Evolutionary conservation across 2,113 vertebrate species (phyloP).

Genomic region (Canis aureus): DNA sequence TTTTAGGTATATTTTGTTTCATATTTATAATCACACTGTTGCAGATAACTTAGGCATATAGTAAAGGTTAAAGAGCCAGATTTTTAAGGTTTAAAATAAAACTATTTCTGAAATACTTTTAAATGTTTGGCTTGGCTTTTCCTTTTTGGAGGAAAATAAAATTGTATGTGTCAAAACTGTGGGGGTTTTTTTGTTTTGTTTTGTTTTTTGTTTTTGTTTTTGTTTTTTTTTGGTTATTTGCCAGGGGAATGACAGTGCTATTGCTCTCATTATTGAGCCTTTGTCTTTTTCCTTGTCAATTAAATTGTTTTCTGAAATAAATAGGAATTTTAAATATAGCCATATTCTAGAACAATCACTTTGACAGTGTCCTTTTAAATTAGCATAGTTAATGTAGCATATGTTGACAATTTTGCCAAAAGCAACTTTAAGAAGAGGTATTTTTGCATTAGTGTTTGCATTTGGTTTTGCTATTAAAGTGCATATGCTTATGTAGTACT

Average conservation of each 20-base stretch:
- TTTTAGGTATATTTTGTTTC: slow-evolving; percentile 54
- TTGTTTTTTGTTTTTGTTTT: too few relatives aligned
- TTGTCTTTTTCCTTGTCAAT: slow-evolving; percentile 54
- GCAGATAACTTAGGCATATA: slow-evolving; percentile 39
- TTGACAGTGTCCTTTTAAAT: slow-evolving; percentile 83
- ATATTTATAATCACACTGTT: slow-evolving; percentile 50
- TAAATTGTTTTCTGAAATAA: slow-evolving; percentile 68
- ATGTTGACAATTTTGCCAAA: slow-evolving; percentile 70
- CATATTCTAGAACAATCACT: slow-evolving; percentile 72
- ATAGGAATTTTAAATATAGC: slow-evolving; percentile 60
- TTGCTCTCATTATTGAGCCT: slow-evolving; percentile 45
- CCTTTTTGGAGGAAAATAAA: slow-evolving; percentile 57
- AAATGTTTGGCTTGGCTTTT: slow-evolving; percentile 65
- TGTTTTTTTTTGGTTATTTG: slow-evolving; percentile 51
- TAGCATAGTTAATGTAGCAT: slow-evolving; percentile 67
- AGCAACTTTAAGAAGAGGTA: slow-evolving; percentile 32
- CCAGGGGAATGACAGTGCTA: slow-evolving; percentile 39
- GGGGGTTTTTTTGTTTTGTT: not conserved
- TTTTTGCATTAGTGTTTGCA: slow-evolving; percentile 44
- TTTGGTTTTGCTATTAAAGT: slow-evolving; percentile 68
- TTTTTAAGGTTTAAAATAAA: slow-evolving; percentile 62
- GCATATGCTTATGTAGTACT: slow-evolving; percentile 53
- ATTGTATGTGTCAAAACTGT: slow-evolving; percentile 43
- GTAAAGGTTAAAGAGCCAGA: slow-evolving; percentile 38
- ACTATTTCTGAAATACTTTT: slow-evolving; percentile 57